Base-by-base conservation (phyloP, 2,888 invertebrate genomes). In the Lagria hirta region DNA sequence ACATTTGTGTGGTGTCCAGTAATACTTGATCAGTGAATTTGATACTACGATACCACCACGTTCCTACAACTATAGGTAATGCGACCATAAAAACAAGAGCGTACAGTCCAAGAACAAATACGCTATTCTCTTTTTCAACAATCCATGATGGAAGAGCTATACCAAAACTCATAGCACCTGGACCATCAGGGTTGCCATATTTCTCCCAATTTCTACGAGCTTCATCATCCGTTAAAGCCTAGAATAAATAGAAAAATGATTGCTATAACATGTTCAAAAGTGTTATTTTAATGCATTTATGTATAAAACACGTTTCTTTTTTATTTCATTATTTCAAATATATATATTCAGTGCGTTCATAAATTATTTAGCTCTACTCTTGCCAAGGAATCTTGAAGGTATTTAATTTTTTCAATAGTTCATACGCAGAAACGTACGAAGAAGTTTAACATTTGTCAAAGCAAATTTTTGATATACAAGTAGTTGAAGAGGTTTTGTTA, bases 111-210 rank as follows among this genome's bases (percentile, higher is more conserved):
- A 97, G 77, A 3, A 96, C 97, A 95, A 95, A 97, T 13, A 98
- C 85, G 55, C 97, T 97, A 70, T 99, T 99, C 73, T 99, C 95
- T 70, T 98, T 96, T 67, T 98, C 97, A 5, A 99, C 96, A 70
- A 99, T 96, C 99, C 99, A 99, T 37, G 98, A 97, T 3, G 99
- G 99, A 36, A 99, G 72, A 4, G 99, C 99, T 68, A 99, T 99
- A 43, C 99, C 99, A 80, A 99, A 99, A 61, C 93, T 94, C 84
- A 96, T 98, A 13, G 96, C 98, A 51, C 96, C 97, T 0, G 99
- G 99, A 2, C 99, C 99, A 78, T 99, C 99, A 1, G 99, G 99
- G 77, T 99, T 99, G 12, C 99, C 99, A 80, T 97, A 96, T 69
- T 92, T 92, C 68, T 98, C 96, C 93, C 96, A 99, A 74, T 99